Percentiles rank a stretch among this genome's conserved stretches.
Evolutionary conservation across 2,797 vertebrate genomes (phyloP).

Genomic region (Mycteria americana): DNA sequence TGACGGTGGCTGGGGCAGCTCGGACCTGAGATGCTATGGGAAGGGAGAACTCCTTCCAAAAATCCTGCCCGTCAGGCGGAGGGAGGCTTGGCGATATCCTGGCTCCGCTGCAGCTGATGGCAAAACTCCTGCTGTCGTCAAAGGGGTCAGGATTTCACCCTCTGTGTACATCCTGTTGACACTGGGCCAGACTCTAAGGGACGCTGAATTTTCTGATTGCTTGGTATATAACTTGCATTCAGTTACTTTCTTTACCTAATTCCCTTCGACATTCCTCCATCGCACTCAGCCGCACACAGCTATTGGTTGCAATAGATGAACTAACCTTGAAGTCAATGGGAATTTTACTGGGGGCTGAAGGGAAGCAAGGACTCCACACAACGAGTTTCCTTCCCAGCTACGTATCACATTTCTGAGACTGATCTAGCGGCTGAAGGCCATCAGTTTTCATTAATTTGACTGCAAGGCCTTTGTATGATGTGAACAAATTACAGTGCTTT

Average conservation of each 20-base stretch:
- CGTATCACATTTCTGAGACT: neutral
- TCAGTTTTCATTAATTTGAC: neutral
- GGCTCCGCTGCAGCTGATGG: neutral
- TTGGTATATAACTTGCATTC: neutral
- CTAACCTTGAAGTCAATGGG: neutral
- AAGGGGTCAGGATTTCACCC: constrained; percentile 18
- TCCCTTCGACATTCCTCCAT: neutral
- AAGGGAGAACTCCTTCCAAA: neutral
- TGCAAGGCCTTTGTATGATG: neutral
- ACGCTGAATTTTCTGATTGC: neutral
- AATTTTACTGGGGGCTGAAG: neutral
- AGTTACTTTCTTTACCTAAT: neutral
- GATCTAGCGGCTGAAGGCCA: neutral
- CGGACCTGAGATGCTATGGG: neutral
- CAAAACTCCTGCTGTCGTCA: constrained; percentile 5
- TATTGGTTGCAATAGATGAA: neutral
- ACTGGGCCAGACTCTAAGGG: neutral
- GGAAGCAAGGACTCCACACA: neutral
- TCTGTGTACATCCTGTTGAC: neutral
- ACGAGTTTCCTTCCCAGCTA: neutral
- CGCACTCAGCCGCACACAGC: neutral
- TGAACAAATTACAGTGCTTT: neutral
- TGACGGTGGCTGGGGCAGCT: neutral
- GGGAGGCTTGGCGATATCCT: neutral
- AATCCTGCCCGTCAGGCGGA: neutral